Evolutionary conservation across 1,140 invertebrate genomes (phyloP).

Genomic region (Conopomorpha cramerella): DNA sequence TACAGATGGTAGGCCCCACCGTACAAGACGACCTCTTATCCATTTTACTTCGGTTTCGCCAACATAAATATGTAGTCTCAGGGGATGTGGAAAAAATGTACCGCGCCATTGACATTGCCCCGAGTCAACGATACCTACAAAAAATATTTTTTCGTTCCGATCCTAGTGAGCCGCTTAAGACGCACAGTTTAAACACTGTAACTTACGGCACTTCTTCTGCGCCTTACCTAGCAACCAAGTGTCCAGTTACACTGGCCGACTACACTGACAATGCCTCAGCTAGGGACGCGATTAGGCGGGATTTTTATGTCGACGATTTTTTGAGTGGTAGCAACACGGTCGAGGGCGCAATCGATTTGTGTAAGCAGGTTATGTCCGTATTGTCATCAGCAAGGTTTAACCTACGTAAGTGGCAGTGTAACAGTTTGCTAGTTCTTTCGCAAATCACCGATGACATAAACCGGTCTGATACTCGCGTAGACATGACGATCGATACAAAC

Average conservation of each 20-base stretch:
- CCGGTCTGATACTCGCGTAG: no score
- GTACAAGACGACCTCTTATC: constrained; percentile 26
- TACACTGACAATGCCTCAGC: not conserved
- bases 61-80: constrained; percentile 11
- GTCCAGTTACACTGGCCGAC: not conserved
- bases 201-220: not conserved
- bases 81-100: constrained; percentile 26
- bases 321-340: not conserved
- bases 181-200: not conserved
- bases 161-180: not conserved
- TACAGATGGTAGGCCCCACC: constrained; percentile 19
- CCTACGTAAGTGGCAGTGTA: not conserved
- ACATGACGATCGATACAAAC: not conserved
- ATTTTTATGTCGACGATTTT: not conserved
- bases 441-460: no score
- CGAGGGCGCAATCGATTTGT: not conserved
- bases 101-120: constrained; percentile 19
- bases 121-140: constrained; percentile 17
- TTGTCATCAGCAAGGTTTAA: not conserved
- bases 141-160: constrained; percentile 23
- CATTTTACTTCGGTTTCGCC: constrained; percentile 12
- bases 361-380: not conserved
- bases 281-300: not conserved
- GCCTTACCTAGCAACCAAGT: not conserved
- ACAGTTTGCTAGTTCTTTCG: not conserved